Base-by-base conservation (phyloP, 2,888 invertebrate species). In the Plebejus anna region DNA sequence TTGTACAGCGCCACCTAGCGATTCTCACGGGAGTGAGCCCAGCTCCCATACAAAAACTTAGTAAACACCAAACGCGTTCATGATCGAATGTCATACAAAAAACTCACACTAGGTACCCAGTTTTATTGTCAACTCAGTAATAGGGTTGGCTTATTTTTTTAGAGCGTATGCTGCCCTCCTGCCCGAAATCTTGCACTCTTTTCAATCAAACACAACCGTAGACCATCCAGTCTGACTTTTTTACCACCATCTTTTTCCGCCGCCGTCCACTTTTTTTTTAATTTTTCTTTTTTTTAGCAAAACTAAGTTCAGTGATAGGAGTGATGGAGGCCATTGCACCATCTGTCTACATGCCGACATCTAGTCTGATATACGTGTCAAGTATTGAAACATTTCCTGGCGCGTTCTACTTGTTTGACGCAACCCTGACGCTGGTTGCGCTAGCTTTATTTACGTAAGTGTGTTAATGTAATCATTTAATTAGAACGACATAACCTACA, bases 291-390 rank as follows among this genome's bases (percentile, higher is more conserved):
- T 61, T 88, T 88, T 55, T 88, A 94, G 94, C 93, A 0, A 94
- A 93, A 81, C 86, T 94, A 3, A 91, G 88, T 79, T 95, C 95
- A 0, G 83, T 95, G 32, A 94, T 95, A 75, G 95, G 95, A 16
- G 94, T 95, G 76, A 92, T 91, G 75, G 95, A 95, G 81, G 94
- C 95, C 0, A 84, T 95, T 75, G 95, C 94, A 0, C 94, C 94
- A 0, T 94, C 94, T 0, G 87, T 95, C 75, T 94, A 95, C 82
- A 93, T 93, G 86, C 95, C 95, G 0, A 84, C 94, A 2, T 95
- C 95, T 28, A 95, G 94, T 79, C 89, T 87, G 75, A 94, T 95
- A 80, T 95, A 95, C 83, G 87, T 90, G 76, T 84, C 87, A 16
- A 95, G 95, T 0, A 88, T 94, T 13, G 87, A 92, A 55, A 88